Evolutionary conservation across 1,140 invertebrate genomes (phyloP).

Genomic region (Anoplolepis gracilipes): DNA sequence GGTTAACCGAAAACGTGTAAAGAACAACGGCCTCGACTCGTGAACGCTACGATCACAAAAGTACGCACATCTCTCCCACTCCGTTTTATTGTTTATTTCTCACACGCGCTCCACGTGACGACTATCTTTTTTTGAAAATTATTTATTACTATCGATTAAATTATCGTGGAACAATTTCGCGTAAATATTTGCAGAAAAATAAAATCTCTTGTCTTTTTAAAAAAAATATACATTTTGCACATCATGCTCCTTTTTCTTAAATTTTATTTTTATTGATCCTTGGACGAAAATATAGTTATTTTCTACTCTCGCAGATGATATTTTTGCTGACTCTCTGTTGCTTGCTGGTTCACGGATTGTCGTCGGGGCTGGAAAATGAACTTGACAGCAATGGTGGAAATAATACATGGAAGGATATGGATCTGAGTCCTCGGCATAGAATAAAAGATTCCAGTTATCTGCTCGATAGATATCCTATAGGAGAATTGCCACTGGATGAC

Average conservation of each 20-base stretch:
- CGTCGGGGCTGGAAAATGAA: conserved; percentile 71
- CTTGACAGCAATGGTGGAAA: conserved; percentile 75
- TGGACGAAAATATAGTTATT: neutral
- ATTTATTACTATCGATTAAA: conserved; percentile 6
- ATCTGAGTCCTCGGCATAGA: conserved; percentile 71
- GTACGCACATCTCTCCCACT: conserved; percentile 42
- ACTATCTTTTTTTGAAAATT: conserved; percentile 57
- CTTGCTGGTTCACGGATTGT: conserved; percentile 47
- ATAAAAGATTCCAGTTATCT: conserved; percentile 79
- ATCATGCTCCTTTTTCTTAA: neutral
- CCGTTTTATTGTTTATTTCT: conserved; percentile 56
- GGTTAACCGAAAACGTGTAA: conserved; percentile 8
- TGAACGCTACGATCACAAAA: conserved; percentile 23
- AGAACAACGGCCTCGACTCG: conserved; percentile 33
- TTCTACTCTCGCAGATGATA: conserved; percentile 74
- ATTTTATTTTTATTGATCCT: neutral
- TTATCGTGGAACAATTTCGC: neutral
- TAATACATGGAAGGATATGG: conserved; percentile 76
- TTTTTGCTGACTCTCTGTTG: conserved; percentile 61
- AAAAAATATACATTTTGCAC: neutral
- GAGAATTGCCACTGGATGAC: conserved; percentile 78
- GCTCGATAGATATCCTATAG: conserved; percentile 76
- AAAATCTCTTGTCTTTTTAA: neutral
- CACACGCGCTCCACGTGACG: conserved; percentile 52
- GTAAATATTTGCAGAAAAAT: neutral